phyloP scores from a whole-genome alignment of 1,140 invertebrate genomes.

The Paraescarpia echinospica region DNA sequence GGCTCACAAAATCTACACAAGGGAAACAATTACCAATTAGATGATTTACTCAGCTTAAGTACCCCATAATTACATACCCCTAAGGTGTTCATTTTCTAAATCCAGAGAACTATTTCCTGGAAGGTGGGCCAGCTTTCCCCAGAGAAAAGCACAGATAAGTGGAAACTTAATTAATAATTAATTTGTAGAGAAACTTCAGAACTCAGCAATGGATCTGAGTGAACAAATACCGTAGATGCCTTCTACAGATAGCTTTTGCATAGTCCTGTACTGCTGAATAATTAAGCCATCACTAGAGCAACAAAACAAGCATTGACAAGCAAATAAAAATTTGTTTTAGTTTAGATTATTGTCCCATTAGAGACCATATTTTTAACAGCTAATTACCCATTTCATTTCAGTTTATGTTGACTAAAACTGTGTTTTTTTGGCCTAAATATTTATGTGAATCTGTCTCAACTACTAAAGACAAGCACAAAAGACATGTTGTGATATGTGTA shows the following conservation, averaged over 20 bases:
- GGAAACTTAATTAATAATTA: background rate
- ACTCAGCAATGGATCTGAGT: background rate
- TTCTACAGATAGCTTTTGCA: background rate
- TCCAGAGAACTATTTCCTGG: background rate
- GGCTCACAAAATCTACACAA: background rate
- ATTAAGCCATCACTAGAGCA: background rate
- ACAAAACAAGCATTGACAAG: background rate
- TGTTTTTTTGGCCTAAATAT: background rate
- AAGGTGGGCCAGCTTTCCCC: background rate
- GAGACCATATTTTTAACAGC: background rate
- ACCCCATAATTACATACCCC: no score
- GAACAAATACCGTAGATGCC: background rate
- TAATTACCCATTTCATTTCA: background rate
- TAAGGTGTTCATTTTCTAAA: background rate
- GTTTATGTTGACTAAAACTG: background rate
- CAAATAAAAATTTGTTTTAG: background rate
- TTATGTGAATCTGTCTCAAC: background rate
- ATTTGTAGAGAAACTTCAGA: background rate
- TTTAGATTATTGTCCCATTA: background rate
- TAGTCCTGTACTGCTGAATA: background rate
- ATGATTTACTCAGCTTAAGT: background rate
- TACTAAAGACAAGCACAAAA: background rate
- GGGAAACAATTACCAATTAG: background rate
- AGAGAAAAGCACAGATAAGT: background rate
- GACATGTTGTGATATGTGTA: background rate